A percentile compares a stretch with the other conserved stretches of the same genome.
phyloP scores from a whole-genome alignment of 2,888 invertebrate genomes.

The Sympetrum striolatum region DNA sequence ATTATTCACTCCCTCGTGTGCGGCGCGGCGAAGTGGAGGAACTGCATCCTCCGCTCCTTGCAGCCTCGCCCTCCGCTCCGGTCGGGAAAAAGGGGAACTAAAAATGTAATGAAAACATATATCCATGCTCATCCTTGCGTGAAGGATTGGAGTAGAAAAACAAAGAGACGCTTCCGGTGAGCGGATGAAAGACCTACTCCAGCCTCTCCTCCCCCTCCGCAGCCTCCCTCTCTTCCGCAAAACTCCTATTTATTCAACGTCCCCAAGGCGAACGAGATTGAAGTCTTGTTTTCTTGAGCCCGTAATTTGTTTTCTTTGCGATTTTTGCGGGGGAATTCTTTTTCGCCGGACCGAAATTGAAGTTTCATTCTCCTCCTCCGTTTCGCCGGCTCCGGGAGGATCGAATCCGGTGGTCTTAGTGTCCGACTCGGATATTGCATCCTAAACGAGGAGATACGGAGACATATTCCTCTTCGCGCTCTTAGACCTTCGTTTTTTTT shows the following conservation, averaged over 20 bases:
- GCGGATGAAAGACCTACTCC: not conserved
- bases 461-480: not conserved
- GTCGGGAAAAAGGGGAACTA: slow-evolving; percentile 31
- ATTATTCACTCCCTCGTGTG: not conserved
- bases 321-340: not conserved
- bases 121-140: slow-evolving; percentile 34
- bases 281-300: slow-evolving; percentile 30
- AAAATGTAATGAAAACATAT: slow-evolving; percentile 42
- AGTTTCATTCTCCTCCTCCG: not conserved
- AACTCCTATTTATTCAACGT: slow-evolving; percentile 38
- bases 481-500: not conserved
- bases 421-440: not conserved
- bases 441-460: not conserved
- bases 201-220: not conserved
- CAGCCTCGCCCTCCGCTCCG: slow-evolving; percentile 38
- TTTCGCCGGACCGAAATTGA: not conserved
- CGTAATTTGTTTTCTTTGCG: slow-evolving; percentile 28
- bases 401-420: not conserved
- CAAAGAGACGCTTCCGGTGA: not conserved
- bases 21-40: slow-evolving; percentile 1
- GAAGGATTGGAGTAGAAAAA: slow-evolving; percentile 33
- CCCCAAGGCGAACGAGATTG: slow-evolving; percentile 34
- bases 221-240: not conserved
- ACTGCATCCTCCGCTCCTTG: slow-evolving; percentile 45
- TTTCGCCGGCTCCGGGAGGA: not conserved